These are phyloP conservation scores for Idaea straminata DNA, from an alignment of 2,888 invertebrate species.

Conservation along the genomic window DNA sequence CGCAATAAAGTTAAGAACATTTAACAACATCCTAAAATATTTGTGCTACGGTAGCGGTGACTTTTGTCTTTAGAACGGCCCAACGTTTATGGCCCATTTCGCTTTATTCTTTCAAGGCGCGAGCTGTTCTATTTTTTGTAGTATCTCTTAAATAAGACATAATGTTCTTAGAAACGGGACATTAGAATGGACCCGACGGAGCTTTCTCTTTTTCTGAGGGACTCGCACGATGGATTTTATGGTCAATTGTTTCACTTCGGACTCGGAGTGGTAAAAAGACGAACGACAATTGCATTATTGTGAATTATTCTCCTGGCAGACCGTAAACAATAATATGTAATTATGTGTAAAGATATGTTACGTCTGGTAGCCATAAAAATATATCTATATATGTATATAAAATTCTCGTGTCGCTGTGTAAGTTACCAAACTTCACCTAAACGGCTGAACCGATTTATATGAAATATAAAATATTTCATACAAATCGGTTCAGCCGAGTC, in stretches of 20 bases:
- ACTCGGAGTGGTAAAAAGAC: conserved; percentile 47
- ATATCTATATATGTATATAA: background rate
- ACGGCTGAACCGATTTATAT: too few relatives aligned
- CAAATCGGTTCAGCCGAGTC: too few relatives aligned
- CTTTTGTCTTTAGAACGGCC: conserved; percentile 65
- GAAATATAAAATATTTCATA: too few relatives aligned
- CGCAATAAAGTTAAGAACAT: conserved; percentile 66
- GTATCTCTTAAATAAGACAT: conserved; percentile 77
- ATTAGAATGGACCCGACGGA: conserved; percentile 63
- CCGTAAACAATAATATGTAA: conserved; percentile 2
- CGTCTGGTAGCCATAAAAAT: background rate
- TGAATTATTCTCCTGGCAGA: background rate
- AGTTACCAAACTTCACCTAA: too few relatives aligned
- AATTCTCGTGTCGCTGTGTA: too few relatives aligned
- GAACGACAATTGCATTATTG: conserved; percentile 6
- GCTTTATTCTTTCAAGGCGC: conserved; percentile 65
- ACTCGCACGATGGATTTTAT: conserved; percentile 74
- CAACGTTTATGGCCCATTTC: conserved; percentile 69
- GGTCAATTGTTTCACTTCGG: conserved; percentile 74
- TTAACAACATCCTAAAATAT: conserved; percentile 69
- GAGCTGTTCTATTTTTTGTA: conserved; percentile 69
- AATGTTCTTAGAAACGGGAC: conserved; percentile 76
- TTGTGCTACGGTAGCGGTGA: conserved; percentile 63
- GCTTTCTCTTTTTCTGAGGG: conserved; percentile 73
- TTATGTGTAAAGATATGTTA: background rate